Evolutionary conservation across 2,113 vertebrate genomes (phyloP), one percentile per base, ranked within the genome.

Genomic region (Cacatua alba): DNA sequence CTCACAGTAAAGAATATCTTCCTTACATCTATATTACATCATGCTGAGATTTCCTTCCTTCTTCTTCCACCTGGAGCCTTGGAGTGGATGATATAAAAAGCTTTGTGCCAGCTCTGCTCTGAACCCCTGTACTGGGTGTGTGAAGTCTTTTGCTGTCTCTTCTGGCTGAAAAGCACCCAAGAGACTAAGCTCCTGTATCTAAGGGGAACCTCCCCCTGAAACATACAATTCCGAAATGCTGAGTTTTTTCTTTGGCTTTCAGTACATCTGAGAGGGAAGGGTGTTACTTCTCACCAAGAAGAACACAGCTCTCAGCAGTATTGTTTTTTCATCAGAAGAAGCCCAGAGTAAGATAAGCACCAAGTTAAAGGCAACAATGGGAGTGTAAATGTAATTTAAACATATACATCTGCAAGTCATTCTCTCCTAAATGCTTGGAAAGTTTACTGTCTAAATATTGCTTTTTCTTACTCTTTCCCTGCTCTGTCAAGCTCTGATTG

Each of bases 401-500:
- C 89, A 57, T 97, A 94, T 97, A 97, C 97, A 98, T 98, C 97
- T 98, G 98, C 93, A 97, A 98, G 77, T 94, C 96, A 98, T 98
- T 98, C 96, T 81, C 90, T 97, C 78, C 68, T 85, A 81, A 97
- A 97, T 71, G 90, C 93, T 95, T 97, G 97, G 97, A 97, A 97
- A 95, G 90, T 90, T 97, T 94, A 49, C 96, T 97, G 82, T 97
- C 96, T 97, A 97, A 98, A 98, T 96, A 97, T 78, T 95, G 78
- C 62, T 88, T 94, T 94, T 95, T 97, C 93, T 88, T 93, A 86
- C 86, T 96, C 67, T 95, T 97, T 89, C 86, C 67, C 83, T 70
- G 16, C 51, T 96, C 97, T 94, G 95, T 92, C 94, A 94, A 92
- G 92, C 80, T 96, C 63, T 88, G 95, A 88, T 95, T 97, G 86